Evolutionary conservation across 2,888 invertebrate species (phyloP), one percentile per base, ranked within the genome.

Genomic region (Atethmia centrago): DNA sequence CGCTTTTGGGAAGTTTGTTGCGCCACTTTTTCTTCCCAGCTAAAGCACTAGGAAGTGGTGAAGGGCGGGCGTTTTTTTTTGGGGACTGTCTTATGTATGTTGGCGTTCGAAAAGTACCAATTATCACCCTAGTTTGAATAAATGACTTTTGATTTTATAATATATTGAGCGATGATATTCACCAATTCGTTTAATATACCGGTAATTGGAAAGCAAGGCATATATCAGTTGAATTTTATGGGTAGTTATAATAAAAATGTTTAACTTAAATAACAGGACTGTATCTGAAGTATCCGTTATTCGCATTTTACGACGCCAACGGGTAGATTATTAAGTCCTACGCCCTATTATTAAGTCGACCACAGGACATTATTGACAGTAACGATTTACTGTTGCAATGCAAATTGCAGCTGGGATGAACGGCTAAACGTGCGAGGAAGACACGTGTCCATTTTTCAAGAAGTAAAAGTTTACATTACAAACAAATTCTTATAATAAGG

Each of bases 351-450:
- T 74, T 78, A 79, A 68, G 3, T 25, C 53, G 80, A 74, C 67
- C 74, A 74, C 79, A 74, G 80, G 79, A 78, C 53, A 55, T 58
- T 79, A 78, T 79, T 78, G 74, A 79, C 73, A 42, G 59, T 0
- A n/a, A 78, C 78, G n/a, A 71, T 49, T 78, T 55, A 65, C 42
- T 65, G 42, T 36, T 45, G 36, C n/a, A 67, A 9, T 42, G 49
- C 28, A 19, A 40, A 42, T n/a, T 28, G 47, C 64, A 71, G 25
- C 47, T 77, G 78, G 10, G n/a, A 14, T 45, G 63, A 62, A 59
- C 3, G 9, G 7, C 1, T 49, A 25, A 19, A 36, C 4, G 21
- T n/a, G 16, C 21, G 3, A 3, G 25, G 25, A 36, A 59, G n/a
- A 59, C 56, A 56, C 12, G 47, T 71, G 67, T 47, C 36, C 10